phyloP scores from a whole-genome alignment of 2,113 vertebrate genomes.

The Phyllopteryx taeniolatus region DNA sequence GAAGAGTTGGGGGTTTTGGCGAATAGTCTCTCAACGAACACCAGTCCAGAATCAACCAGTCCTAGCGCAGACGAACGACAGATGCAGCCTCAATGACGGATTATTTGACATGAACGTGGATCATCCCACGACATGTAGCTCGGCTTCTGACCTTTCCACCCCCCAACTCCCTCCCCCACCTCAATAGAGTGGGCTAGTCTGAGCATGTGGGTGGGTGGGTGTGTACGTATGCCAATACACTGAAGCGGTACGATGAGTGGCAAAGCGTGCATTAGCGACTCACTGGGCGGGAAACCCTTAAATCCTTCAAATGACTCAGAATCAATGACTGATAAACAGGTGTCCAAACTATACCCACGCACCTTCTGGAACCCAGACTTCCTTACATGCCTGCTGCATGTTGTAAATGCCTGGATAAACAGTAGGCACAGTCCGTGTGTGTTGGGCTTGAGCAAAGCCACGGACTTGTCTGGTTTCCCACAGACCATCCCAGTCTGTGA shows the following conservation, averaged over 20 bases:
- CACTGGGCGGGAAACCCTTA: not conserved
- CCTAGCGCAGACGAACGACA: slow-evolving; percentile 65
- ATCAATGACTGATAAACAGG: slow-evolving; percentile 14
- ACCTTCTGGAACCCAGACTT: slow-evolving; percentile 16
- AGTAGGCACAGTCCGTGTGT: slow-evolving; percentile 24
- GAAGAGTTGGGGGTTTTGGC: not conserved
- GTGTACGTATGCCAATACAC: slow-evolving; percentile 36
- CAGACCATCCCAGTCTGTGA: slow-evolving; percentile 68
- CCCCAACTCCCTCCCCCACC: slow-evolving; percentile 27
- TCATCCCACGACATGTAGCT: slow-evolving; percentile 68
- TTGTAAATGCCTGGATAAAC: slow-evolving; percentile 43
- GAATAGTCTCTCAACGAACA: not conserved
- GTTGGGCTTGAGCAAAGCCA: slow-evolving; percentile 50
- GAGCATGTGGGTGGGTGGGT: slow-evolving; percentile 51
- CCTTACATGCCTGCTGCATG: slow-evolving; percentile 25
- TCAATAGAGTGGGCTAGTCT: slow-evolving; percentile 51
- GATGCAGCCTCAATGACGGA: slow-evolving; percentile 67
- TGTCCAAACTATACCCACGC: slow-evolving; percentile 14
- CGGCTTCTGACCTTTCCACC: slow-evolving; percentile 67
- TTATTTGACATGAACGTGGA: slow-evolving; percentile 71
- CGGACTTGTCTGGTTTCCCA: slow-evolving; percentile 69
- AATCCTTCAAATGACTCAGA: not conserved
- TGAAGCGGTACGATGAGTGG: slow-evolving; percentile 21
- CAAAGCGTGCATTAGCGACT: slow-evolving; percentile 21
- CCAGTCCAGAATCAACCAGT: slow-evolving; percentile 8